These are phyloP conservation scores for Oncorhynchus gorbuscha DNA, from an alignment of 2,113 vertebrate genomes.

Conservation along the genomic window DNA sequence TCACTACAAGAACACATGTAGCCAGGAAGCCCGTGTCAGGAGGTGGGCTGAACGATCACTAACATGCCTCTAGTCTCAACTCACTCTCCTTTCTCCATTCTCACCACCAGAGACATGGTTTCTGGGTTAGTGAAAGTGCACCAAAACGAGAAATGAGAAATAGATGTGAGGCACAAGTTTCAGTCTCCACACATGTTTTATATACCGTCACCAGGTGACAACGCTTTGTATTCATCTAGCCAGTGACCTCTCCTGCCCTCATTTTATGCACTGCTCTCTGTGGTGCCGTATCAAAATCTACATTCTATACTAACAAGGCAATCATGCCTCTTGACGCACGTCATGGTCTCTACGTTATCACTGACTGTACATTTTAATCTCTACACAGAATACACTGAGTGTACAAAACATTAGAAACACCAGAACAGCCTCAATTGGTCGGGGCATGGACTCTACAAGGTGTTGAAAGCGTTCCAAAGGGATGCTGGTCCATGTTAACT, in stretches of 20 bases:
- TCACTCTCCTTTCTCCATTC: background rate
- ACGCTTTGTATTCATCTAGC: too few relatives aligned
- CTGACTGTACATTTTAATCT: background rate
- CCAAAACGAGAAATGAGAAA: background rate
- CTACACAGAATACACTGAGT: too few relatives aligned
- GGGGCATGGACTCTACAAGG: too few relatives aligned
- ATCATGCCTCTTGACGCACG: too few relatives aligned
- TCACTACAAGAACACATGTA: constrained; percentile 84
- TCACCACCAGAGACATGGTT: background rate
- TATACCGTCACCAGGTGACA: too few relatives aligned
- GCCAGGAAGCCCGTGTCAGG: background rate
- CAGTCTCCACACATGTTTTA: background rate
- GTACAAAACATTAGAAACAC: too few relatives aligned
- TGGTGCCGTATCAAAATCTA: background rate
- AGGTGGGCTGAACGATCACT: background rate
- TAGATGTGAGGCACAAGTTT: constrained; percentile 1
- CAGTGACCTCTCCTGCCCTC: background rate
- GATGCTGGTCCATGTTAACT: too few relatives aligned
- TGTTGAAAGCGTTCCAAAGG: too few relatives aligned
- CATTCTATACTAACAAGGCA: background rate
- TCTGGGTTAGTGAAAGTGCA: background rate
- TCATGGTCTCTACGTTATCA: too few relatives aligned
- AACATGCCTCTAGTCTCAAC: too few relatives aligned
- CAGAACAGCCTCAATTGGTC: too few relatives aligned
- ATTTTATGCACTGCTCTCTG: background rate